phyloP scores from a whole-genome alignment of 2,888 invertebrate genomes.

The Rhopalosiphum nymphaeae region DNA sequence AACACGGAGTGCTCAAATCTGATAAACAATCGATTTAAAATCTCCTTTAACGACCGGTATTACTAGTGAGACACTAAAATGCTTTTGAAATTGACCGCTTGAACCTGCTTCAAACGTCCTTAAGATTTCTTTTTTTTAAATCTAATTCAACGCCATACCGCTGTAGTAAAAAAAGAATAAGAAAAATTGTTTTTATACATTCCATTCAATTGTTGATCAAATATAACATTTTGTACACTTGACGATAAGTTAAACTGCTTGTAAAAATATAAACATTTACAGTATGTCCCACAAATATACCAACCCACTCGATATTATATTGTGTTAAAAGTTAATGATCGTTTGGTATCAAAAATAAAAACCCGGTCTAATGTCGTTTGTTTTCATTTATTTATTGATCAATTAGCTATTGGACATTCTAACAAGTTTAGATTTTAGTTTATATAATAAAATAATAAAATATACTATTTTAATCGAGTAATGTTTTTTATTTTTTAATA shows the following conservation, averaged over 20 bases:
- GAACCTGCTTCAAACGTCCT: constrained; percentile 6
- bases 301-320: not conserved
- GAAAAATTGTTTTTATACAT: constrained; percentile 37
- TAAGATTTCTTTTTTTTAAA: constrained; percentile 32
- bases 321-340: constrained; percentile 2
- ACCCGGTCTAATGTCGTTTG: not conserved
- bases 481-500: constrained; percentile 5
- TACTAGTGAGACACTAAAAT: constrained; percentile 50
- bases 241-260: not conserved
- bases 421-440: constrained; percentile 11
- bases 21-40: constrained; percentile 46
- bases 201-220: constrained; percentile 32
- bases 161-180: not conserved
- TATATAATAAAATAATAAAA: constrained; percentile 27
- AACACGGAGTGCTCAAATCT: constrained; percentile 28
- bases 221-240: not conserved
- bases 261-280: not conserved
- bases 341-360: not conserved
- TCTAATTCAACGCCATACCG: not conserved
- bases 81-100: constrained; percentile 56
- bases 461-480: not conserved
- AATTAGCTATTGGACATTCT: not conserved
- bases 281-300: constrained; percentile 27
- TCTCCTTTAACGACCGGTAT: constrained; percentile 45
- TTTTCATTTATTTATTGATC: not conserved